phyloP scores from a whole-genome alignment of 1,140 invertebrate species.

The silkworm (Bombyx mori) region DNA sequence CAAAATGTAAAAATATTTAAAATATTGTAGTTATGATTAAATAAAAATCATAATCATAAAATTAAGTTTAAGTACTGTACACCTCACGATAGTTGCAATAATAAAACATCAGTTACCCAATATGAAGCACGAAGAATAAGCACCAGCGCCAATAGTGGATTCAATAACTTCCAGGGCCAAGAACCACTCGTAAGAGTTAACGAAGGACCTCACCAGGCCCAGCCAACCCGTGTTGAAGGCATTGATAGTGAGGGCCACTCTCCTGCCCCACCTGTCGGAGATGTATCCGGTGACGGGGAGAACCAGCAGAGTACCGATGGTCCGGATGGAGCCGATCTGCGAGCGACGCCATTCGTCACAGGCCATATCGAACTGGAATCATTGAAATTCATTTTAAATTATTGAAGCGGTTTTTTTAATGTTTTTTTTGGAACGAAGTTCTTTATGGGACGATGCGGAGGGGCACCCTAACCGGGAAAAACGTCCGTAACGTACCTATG shows the following conservation, averaged over 20 bases:
- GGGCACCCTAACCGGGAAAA: too few species aligned
- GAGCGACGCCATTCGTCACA: conserved; percentile 78
- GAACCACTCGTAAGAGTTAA: conserved; percentile 78
- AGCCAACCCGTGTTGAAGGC: conserved; percentile 73
- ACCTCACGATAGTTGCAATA: not conserved
- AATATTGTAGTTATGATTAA: not conserved
- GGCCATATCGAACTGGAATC: conserved; percentile 52
- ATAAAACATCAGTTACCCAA: conserved; percentile 33
- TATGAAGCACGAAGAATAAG: conserved; percentile 63
- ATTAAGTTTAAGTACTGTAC: not conserved
- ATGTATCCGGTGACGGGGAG: conserved; percentile 78
- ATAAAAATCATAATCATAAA: not conserved
- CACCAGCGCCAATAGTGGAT: conserved; percentile 65
- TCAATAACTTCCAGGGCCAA: conserved; percentile 77
- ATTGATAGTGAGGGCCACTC: conserved; percentile 74
- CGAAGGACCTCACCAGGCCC: conserved; percentile 77
- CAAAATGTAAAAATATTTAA: too few species aligned
- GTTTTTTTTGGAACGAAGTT: too few species aligned
- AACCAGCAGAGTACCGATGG: conserved; percentile 79
- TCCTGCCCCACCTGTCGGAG: conserved; percentile 77
- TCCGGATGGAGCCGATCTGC: conserved; percentile 80
- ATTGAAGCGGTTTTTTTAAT: not conserved
- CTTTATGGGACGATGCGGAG: too few species aligned
- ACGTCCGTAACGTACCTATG: too few species aligned
- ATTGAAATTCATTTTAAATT: not conserved